phyloP scores from a whole-genome alignment of 2,888 invertebrate genomes.

The Neocrepidodera transversa region DNA sequence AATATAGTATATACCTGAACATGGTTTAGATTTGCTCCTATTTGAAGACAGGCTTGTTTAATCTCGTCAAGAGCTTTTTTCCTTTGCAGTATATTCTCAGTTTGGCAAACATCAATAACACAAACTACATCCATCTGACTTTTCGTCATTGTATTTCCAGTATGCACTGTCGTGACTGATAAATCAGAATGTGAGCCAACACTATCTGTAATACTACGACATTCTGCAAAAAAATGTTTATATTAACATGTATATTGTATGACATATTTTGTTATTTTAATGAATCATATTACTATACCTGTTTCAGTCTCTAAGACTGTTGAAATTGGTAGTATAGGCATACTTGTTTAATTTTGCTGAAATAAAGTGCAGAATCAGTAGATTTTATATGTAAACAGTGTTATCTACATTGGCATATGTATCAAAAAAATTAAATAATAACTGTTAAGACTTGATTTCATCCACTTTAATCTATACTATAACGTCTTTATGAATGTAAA shows the following conservation, averaged over 20 bases:
- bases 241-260: slow-evolving; percentile 26
- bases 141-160: slow-evolving; percentile 57
- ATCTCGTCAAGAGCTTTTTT: slow-evolving; percentile 86
- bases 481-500: slow-evolving; percentile 20
- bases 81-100: slow-evolving; percentile 75
- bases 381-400: slow-evolving; percentile 34
- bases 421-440: slow-evolving; percentile 1
- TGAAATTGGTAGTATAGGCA: slow-evolving; percentile 50
- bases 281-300: slow-evolving; percentile 50
- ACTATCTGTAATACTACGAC: slow-evolving; percentile 65
- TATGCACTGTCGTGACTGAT: slow-evolving; percentile 63
- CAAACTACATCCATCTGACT: slow-evolving; percentile 89
- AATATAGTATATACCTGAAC: slow-evolving; percentile 82
- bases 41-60: slow-evolving; percentile 76
- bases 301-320: slow-evolving; percentile 52
- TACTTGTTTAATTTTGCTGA: slow-evolving; percentile 44
- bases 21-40: slow-evolving; percentile 82
- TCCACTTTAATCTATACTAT: slow-evolving; percentile 27
- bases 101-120: slow-evolving; percentile 78
- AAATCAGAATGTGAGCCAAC: slow-evolving; percentile 69
- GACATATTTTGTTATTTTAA: slow-evolving; percentile 44
- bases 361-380: slow-evolving; percentile 29
- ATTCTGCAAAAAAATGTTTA: slow-evolving; percentile 49
- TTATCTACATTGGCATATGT: slow-evolving; percentile 21
- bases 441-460: slow-evolving; percentile 16